phyloP scores from a whole-genome alignment of 2,888 invertebrate species.

The Andrena flavipes region DNA sequence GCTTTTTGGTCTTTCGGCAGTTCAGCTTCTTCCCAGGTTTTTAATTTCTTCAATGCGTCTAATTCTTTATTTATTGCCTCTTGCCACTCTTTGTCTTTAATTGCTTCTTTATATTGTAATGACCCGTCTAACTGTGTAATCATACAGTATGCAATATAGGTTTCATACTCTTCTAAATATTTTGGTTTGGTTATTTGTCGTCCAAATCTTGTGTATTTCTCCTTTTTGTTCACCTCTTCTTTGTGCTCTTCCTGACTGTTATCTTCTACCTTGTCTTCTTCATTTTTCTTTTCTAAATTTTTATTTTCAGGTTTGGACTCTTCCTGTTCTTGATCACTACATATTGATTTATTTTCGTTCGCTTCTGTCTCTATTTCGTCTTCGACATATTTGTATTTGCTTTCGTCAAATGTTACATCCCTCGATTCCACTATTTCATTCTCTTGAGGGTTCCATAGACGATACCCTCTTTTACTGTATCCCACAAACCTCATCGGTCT shows the following conservation, averaged over 20 bases:
- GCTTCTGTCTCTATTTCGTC: not conserved
- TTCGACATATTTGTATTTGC: not conserved
- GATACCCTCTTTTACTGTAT: not conserved
- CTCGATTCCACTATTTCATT: not conserved
- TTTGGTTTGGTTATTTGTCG: not conserved
- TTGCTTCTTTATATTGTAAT: not conserved
- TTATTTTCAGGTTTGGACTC: not conserved
- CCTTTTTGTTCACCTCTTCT: too few relatives aligned
- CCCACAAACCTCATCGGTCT: not conserved
- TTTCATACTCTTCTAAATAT: not conserved
- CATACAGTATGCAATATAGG: slow-evolving; percentile 1
- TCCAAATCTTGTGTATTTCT: not conserved
- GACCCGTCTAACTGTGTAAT: not conserved
- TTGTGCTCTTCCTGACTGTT: not conserved
- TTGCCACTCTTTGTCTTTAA: not conserved
- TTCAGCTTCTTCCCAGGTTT: not conserved
- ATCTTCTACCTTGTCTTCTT: not conserved
- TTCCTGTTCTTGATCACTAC: too few relatives aligned
- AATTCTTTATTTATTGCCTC: slow-evolving; percentile 1
- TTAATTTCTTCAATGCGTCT: not conserved
- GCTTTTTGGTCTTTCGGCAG: slow-evolving; percentile 5
- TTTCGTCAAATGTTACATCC: slow-evolving; percentile 8
- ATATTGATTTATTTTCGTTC: not conserved
- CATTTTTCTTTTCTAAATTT: not conserved
- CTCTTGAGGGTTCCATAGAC: not conserved